Base-by-base conservation (phyloP, 2,113 vertebrate genomes). In the Azemiops feae region DNA sequence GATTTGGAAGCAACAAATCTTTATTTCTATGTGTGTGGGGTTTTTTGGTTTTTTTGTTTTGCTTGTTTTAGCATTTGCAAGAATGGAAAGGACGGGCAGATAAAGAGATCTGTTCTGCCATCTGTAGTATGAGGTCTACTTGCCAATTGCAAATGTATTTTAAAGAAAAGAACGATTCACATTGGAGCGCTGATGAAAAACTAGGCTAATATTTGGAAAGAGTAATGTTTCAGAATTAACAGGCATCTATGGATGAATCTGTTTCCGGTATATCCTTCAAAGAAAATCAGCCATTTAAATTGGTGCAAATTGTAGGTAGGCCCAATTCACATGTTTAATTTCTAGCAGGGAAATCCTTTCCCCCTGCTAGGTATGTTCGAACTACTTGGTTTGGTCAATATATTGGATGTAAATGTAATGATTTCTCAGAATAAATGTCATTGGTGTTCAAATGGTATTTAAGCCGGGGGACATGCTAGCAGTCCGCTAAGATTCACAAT, bases 91-190 rank as follows among this genome's bases (percentile, higher is more conserved):
- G 95, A 97, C 97, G 96, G 97, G 97, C 94, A 98, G 97, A 97
- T 98, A 98, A 98, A 98, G 97, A 97, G 96, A 97, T 97, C 97
- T 97, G 97, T 93, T 98, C 96, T 93, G 55, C 97, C 97, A 97
- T 98, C 98, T 98, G 98, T 96, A 97, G 96, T 96, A 97, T 97
- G 96, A 95, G 90, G 95, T 97, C 94, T 95, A 96, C 92, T 95
- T 97, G 96, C 97, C 97, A 98, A 91, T 94, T 94, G 95, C 95
- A 97, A 96, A 93, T 94, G 91, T 94, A 97, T 91, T 91, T 95
- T 97, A 96, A 14, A 89, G 2, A 45, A 93, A 93, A 93, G 92
- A 91, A 91, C 88, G 95, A 92, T 95, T 96, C 95, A 91, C 88
- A 91, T 95, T 91, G 92, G 55, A 74, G 93, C 60, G 93, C 20